phyloP scores from a whole-genome alignment of 2,888 invertebrate genomes.

The Pseudococcus longispinus region DNA sequence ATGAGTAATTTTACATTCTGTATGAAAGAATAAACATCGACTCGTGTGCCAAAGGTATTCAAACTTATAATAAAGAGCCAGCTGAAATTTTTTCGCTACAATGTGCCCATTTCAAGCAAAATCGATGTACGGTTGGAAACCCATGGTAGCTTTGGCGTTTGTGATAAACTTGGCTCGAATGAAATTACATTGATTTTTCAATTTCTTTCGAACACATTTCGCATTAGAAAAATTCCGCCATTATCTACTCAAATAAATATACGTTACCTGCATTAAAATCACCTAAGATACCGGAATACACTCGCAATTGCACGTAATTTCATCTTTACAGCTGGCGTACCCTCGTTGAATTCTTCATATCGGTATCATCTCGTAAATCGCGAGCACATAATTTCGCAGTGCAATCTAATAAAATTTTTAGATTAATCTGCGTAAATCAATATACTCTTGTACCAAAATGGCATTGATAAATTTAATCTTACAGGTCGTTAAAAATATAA shows the following conservation, averaged over 20 bases:
- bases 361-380: not conserved
- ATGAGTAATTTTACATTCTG: conserved; percentile 12
- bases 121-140: not conserved
- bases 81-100: not conserved
- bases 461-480: not conserved
- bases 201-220: too few species aligned
- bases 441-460: not conserved
- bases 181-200: not conserved
- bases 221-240: too few species aligned
- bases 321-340: not conserved
- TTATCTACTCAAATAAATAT: too few species aligned
- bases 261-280: too few species aligned
- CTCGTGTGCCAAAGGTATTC: not conserved
- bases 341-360: not conserved
- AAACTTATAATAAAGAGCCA: not conserved
- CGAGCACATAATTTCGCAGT: not conserved
- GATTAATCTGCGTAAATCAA: not conserved
- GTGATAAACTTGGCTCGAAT: not conserved
- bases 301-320: not conserved
- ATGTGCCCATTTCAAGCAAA: not conserved
- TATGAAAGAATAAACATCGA: not conserved
- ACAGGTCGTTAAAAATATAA: not conserved
- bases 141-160: not conserved
- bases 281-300: not conserved
- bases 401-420: not conserved